Percentiles rank a stretch among this genome's conserved stretches.
Conservation (phyloP, 2,113 vertebrate genomes). For the Misgurnus anguillicaudatus region DNA sequence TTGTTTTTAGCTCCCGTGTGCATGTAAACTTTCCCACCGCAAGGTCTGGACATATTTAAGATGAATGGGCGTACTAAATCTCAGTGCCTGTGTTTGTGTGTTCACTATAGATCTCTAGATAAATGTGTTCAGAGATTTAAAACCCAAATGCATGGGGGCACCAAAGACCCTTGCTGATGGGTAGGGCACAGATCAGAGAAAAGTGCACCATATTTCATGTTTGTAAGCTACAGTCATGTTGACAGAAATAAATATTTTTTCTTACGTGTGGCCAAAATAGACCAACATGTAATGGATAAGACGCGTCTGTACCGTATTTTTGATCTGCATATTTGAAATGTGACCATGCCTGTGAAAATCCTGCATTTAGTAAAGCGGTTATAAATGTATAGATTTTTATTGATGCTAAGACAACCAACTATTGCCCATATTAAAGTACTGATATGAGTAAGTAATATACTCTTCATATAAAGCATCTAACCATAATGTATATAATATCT, state of each 20-base stretch:
- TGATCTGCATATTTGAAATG: too few species aligned
- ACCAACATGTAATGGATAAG: background rate
- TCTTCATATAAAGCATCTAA: too few species aligned
- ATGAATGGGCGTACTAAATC: background rate
- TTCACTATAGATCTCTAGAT: background rate
- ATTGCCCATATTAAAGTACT: too few species aligned
- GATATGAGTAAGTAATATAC: too few species aligned
- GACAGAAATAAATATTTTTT: background rate
- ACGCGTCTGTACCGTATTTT: background rate
- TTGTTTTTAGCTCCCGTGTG: slow-evolving; percentile 37
- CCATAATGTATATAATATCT: too few species aligned
- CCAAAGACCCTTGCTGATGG: background rate
- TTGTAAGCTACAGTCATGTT: slow-evolving; percentile 27
- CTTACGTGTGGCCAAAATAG: background rate
- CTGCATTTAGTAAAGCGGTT: too few species aligned
- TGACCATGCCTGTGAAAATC: too few species aligned
- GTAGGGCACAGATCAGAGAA: background rate
- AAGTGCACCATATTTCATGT: background rate
- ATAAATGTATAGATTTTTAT: too few species aligned
- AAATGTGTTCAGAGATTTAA: slow-evolving; percentile 1
- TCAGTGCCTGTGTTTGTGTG: background rate
- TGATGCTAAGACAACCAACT: too few species aligned
- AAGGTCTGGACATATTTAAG: background rate
- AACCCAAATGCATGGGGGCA: background rate
- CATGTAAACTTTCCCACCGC: slow-evolving; percentile 49